These are phyloP conservation scores for Ceramica pisi DNA, from an alignment of 2,888 invertebrate species.

Conservation along the genomic window DNA sequence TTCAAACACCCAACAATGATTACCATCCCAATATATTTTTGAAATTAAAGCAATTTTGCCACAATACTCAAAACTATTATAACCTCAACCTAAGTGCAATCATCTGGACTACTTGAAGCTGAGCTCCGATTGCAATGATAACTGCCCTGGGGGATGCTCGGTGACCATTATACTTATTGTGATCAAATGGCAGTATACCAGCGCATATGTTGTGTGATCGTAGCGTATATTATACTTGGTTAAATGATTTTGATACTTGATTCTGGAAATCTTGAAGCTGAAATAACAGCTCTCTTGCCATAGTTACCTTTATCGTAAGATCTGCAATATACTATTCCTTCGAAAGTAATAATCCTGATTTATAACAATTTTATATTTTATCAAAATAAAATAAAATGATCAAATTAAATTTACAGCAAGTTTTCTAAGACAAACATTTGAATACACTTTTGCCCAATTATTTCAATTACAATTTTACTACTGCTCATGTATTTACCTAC, in stretches of 20 bases:
- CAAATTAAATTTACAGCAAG: no score
- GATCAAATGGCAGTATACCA: slow-evolving; percentile 85
- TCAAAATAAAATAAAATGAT: no score
- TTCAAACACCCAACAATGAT: no score
- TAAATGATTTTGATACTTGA: slow-evolving; percentile 74
- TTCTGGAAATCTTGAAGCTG: not conserved
- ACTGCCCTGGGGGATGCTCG: slow-evolving; percentile 72
- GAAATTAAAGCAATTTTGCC: not conserved
- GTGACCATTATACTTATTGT: slow-evolving; percentile 81
- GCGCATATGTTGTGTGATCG: slow-evolving; percentile 85
- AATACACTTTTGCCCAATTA: no score
- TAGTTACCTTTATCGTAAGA: no score
- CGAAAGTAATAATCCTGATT: no score
- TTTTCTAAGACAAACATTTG: no score
- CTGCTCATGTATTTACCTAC: no score
- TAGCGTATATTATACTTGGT: slow-evolving; percentile 32
- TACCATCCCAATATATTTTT: not conserved
- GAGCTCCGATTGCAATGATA: slow-evolving; percentile 84
- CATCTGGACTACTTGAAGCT: slow-evolving; percentile 71
- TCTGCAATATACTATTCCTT: no score
- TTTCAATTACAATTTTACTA: no score
- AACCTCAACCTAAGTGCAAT: slow-evolving; percentile 40
- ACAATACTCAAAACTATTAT: slow-evolving; percentile 13
- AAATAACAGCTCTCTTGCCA: no score
- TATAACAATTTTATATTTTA: no score